phyloP scores from a whole-genome alignment of 37 sponge, comb jelly and placozoan species.

The Oscarella lobularis region DNA sequence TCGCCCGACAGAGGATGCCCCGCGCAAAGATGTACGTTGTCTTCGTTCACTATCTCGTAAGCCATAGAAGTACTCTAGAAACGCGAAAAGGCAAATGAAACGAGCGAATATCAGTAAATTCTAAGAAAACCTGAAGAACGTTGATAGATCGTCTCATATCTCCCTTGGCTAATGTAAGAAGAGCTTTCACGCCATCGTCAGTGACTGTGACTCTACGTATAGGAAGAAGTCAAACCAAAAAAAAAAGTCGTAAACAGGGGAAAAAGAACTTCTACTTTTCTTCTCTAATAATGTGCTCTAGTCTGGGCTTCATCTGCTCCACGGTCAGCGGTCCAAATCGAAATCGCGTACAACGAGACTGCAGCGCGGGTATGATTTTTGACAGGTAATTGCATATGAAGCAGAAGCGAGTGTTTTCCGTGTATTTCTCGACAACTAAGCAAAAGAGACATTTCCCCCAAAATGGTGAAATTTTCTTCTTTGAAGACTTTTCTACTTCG shows the following conservation, averaged over 20 bases:
- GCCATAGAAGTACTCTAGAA: constrained; percentile 76
- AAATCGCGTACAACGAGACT: constrained; percentile 93
- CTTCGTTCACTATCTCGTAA: constrained; percentile 55
- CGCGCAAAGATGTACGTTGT: constrained; percentile 74
- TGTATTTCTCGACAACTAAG: constrained; percentile 87
- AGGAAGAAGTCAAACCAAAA: not conserved
- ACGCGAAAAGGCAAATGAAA: not conserved
- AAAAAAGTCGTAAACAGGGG: not conserved
- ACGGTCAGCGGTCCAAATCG: constrained; percentile 82
- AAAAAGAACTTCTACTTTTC: constrained; percentile 38
- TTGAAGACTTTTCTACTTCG: constrained; percentile 44
- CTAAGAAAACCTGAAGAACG: constrained; percentile 61
- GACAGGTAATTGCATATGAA: constrained; percentile 94
- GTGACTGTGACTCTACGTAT: constrained; percentile 40
- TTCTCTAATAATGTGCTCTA: constrained; percentile 61
- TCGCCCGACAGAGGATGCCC: constrained; percentile 88
- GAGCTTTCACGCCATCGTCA: constrained; percentile 73
- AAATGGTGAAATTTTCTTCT: too few species aligned
- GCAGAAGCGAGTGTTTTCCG: constrained; percentile 94
- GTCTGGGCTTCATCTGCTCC: constrained; percentile 65
- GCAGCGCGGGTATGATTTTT: constrained; percentile 93
- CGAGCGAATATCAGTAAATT: not conserved
- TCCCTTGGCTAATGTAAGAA: constrained; percentile 62
- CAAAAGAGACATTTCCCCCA: too few species aligned
- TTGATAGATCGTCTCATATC: constrained; percentile 96